phyloP scores from a whole-genome alignment of 2,888 invertebrate genomes.

The Phragmatobia fuliginosa region DNA sequence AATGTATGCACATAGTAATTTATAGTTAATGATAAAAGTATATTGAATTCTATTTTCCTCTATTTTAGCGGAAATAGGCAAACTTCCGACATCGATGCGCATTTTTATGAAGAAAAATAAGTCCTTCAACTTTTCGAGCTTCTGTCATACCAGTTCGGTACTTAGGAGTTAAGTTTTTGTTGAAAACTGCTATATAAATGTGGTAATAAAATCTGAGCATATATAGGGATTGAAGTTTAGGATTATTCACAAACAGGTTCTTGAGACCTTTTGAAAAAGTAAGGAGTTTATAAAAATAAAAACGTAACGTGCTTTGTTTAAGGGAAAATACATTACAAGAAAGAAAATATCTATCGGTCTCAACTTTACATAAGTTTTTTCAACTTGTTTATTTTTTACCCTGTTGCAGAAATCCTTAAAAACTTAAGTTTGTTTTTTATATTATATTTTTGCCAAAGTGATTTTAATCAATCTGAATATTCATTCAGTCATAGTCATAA shows the following conservation, averaged over 20 bases:
- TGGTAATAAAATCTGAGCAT: not conserved
- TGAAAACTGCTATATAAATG: too few species aligned
- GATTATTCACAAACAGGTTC: not conserved
- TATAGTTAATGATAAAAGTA: not conserved
- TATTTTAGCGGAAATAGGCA: not conserved
- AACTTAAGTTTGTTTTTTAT: not conserved
- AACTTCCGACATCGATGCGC: not conserved
- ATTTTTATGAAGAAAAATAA: not conserved
- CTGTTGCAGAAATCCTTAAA: not conserved
- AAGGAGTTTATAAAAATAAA: not conserved
- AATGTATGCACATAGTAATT: slow-evolving; percentile 25
- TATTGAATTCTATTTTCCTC: not conserved
- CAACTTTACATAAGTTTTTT: not conserved
- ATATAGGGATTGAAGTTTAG: not conserved
- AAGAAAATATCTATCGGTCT: not conserved
- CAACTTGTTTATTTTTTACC: not conserved
- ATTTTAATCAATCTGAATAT: too few species aligned
- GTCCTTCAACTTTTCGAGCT: not conserved
- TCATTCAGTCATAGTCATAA: too few species aligned
- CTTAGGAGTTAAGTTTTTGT: too few species aligned
- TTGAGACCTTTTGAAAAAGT: not conserved
- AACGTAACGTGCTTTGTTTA: not conserved
- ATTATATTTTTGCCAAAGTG: too few species aligned
- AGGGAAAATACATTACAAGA: not conserved
- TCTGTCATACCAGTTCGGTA: not conserved